A percentile compares a stretch with the other conserved stretches of the same genome.
These are phyloP conservation scores for Lasius platythorax DNA, from an alignment of 2,888 invertebrate genomes.

Conservation along the genomic window DNA sequence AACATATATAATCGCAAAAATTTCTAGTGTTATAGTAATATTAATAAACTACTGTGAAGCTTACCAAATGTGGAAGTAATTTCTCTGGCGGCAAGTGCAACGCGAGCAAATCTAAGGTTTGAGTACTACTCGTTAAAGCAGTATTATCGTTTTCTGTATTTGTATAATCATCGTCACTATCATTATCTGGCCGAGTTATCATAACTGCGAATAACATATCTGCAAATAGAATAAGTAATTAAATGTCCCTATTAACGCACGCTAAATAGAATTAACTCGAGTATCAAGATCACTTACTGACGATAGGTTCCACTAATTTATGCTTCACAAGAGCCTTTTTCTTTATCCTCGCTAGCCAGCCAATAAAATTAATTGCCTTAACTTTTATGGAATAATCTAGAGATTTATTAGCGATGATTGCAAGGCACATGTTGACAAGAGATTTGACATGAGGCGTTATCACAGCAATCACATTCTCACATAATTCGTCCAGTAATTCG, in stretches of 20 bases:
- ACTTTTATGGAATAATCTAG: conserved; percentile 89
- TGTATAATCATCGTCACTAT: conserved; percentile 89
- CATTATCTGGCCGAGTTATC: conserved; percentile 89
- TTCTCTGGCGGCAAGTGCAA: conserved; percentile 92
- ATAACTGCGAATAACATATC: conserved; percentile 90
- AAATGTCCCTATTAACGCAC: not conserved
- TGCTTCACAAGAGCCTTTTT: conserved; percentile 91
- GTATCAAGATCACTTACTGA: conserved; percentile 73
- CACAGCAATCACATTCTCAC: conserved; percentile 88
- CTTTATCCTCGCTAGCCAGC: conserved; percentile 90
- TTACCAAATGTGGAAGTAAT: conserved; percentile 90
- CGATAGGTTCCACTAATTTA: conserved; percentile 90
- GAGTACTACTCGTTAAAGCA: conserved; percentile 90
- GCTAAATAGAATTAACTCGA: not conserved
- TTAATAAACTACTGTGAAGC: conserved; percentile 58
- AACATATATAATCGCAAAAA: not conserved
- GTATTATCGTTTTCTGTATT: conserved; percentile 89
- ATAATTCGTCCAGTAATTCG: conserved; percentile 90
- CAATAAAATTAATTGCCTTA: conserved; percentile 90
- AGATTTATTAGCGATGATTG: conserved; percentile 88
- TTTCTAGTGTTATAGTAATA: not conserved
- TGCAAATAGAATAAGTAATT: conserved; percentile 78
- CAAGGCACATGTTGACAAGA: conserved; percentile 90
- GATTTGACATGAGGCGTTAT: conserved; percentile 89
- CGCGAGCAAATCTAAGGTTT: conserved; percentile 91